phyloP scores from a whole-genome alignment of 1,140 invertebrate species.

The Aphaenogaster ashmeadi region DNA sequence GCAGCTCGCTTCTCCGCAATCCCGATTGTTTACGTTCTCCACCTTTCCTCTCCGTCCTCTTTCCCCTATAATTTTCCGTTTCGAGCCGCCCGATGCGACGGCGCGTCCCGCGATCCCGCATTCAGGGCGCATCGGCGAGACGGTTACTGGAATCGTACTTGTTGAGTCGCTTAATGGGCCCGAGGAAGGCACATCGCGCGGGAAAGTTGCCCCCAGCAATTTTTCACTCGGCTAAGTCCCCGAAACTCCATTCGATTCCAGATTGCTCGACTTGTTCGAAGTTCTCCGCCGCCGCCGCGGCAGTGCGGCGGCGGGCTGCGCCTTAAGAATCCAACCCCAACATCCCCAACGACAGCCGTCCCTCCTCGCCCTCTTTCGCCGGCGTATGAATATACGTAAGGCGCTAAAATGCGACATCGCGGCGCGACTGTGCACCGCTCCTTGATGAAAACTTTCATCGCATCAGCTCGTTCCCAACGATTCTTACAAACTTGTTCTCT shows the following conservation, averaged over 20 bases:
- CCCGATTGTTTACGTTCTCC: conserved; percentile 51
- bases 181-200: conserved; percentile 66
- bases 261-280: conserved; percentile 83
- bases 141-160: conserved; percentile 79
- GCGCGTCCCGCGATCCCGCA: conserved; percentile 31
- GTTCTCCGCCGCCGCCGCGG: conserved; percentile 72
- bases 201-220: conserved; percentile 80
- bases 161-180: conserved; percentile 82
- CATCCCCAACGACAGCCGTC: conserved; percentile 18
- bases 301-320: neutral
- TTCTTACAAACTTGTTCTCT: conserved; percentile 65
- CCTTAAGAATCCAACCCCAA: conserved; percentile 29
- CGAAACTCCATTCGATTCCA: conserved; percentile 82
- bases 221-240: conserved; percentile 83
- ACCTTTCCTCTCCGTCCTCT: neutral
- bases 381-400: conserved; percentile 6
- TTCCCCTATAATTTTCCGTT: conserved; percentile 18
- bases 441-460: conserved; percentile 71
- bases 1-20: neutral
- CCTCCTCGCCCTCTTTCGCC: conserved; percentile 1
- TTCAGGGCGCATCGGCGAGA: conserved; percentile 68
- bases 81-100: conserved; percentile 10
- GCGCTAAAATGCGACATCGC: neutral
- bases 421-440: conserved; percentile 31
- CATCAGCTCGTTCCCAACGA: conserved; percentile 50